Evolutionary conservation across 2,888 invertebrate genomes (phyloP).

Genomic region (Myathropa florea): DNA sequence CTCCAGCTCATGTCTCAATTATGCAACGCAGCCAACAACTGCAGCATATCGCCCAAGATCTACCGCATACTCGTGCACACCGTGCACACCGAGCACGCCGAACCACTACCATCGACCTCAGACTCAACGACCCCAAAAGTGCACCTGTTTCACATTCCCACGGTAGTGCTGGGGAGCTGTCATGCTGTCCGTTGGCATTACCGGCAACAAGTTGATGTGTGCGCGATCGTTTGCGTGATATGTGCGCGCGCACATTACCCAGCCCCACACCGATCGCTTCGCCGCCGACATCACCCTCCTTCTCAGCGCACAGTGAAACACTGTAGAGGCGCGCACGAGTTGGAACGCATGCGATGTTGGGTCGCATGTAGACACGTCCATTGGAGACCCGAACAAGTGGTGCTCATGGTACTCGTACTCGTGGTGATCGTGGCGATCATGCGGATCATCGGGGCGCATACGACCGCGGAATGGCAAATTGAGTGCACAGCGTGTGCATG

Average conservation of each 20-base stretch:
- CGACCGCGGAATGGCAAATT: constrained; percentile 63
- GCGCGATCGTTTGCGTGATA: constrained; percentile 67
- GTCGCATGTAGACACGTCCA: constrained; percentile 64
- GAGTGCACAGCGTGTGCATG: constrained; percentile 7
- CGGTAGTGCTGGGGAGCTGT: constrained; percentile 70
- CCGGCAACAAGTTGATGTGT: constrained; percentile 68
- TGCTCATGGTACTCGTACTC: constrained; percentile 11
- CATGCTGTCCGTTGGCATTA: constrained; percentile 63
- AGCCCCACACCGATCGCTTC: neutral
- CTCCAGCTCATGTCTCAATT: constrained; percentile 1
- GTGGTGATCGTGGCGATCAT: constrained; percentile 22
- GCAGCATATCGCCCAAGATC: neutral
- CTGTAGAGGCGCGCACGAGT: constrained; percentile 72
- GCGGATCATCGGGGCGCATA: constrained; percentile 45
- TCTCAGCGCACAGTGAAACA: constrained; percentile 42
- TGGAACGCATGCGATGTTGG: constrained; percentile 72
- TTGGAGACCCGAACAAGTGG: constrained; percentile 55
- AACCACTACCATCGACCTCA: constrained; percentile 39
- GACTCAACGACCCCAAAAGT: constrained; percentile 68
- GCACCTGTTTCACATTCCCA: constrained; percentile 72
- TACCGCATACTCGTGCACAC: constrained; percentile 2
- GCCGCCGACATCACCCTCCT: constrained; percentile 37
- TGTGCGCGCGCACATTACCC: constrained; percentile 45
- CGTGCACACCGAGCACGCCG: neutral
- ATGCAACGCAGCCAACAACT: neutral